These are phyloP conservation scores for Naja naja DNA, from an alignment of 2,113 vertebrate genomes.

Conservation along the genomic window DNA sequence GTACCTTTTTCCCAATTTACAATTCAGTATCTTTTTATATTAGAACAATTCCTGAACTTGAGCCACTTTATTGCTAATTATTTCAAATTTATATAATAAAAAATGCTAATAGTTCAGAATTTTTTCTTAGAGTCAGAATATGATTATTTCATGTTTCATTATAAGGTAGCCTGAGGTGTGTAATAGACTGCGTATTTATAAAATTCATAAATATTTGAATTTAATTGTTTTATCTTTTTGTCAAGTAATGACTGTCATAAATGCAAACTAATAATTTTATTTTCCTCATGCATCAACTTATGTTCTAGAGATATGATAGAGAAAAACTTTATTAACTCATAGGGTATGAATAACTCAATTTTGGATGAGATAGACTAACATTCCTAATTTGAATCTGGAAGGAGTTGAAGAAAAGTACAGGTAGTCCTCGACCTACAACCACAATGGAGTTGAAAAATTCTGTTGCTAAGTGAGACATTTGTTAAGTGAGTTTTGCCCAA, in stretches of 20 bases:
- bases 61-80: not conserved
- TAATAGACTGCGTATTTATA: not conserved
- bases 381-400: not conserved
- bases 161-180: not conserved
- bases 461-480: no score
- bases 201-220: not conserved
- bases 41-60: not conserved
- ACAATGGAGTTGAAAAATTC: no score
- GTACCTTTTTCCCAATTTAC: not conserved
- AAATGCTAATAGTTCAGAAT: not conserved
- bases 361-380: not conserved
- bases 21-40: not conserved
- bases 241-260: not conserved
- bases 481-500: no score
- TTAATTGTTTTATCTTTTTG: not conserved
- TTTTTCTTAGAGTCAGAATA: not conserved
- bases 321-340: not conserved
- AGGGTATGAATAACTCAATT: not conserved
- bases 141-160: not conserved
- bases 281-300: not conserved
- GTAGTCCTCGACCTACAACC: no score
- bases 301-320: not conserved
- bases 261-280: not conserved
- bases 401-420: not conserved
- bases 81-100: not conserved